A percentile compares a stretch with the other conserved stretches of the same genome.
Evolutionary conservation across 1,140 invertebrate genomes (phyloP).

Genomic region (Dendroctonus valens): DNA sequence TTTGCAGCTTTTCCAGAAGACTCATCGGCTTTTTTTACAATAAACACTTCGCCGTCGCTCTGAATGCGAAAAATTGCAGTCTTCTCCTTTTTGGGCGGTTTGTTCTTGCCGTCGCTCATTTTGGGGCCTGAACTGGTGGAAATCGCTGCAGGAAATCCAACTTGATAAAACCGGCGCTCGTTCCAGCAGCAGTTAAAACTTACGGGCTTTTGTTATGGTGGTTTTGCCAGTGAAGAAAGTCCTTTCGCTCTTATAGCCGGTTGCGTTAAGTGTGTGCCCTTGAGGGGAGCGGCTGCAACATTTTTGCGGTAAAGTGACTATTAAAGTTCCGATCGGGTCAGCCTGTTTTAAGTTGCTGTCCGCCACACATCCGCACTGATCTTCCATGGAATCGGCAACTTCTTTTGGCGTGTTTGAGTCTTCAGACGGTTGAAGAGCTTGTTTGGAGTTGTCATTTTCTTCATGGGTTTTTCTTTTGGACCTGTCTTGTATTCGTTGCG

Average conservation of each 20-base stretch:
- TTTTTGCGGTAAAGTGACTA: not conserved
- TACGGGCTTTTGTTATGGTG: too few relatives aligned
- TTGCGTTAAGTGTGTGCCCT: not conserved
- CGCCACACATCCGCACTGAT: not conserved
- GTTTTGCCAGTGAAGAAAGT: too few relatives aligned
- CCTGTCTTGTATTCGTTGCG: too few relatives aligned
- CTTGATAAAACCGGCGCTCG: too few relatives aligned
- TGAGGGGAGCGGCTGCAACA: not conserved
- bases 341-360: constrained; percentile 3
- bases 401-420: too few relatives aligned
- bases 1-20: not conserved
- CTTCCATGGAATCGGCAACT: too few relatives aligned
- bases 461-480: too few relatives aligned
- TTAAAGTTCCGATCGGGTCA: not conserved
- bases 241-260: too few relatives aligned
- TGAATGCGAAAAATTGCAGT: constrained; percentile 3
- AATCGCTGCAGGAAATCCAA: too few relatives aligned
- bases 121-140: not conserved
- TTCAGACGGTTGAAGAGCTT: too few relatives aligned
- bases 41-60: constrained; percentile 6
- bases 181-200: too few relatives aligned
- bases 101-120: not conserved
- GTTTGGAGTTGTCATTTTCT: too few relatives aligned
- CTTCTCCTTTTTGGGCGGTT: constrained; percentile 9
- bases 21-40: constrained; percentile 15